phyloP scores from a whole-genome alignment of 2,888 invertebrate genomes.

The Melipona bicolor region DNA sequence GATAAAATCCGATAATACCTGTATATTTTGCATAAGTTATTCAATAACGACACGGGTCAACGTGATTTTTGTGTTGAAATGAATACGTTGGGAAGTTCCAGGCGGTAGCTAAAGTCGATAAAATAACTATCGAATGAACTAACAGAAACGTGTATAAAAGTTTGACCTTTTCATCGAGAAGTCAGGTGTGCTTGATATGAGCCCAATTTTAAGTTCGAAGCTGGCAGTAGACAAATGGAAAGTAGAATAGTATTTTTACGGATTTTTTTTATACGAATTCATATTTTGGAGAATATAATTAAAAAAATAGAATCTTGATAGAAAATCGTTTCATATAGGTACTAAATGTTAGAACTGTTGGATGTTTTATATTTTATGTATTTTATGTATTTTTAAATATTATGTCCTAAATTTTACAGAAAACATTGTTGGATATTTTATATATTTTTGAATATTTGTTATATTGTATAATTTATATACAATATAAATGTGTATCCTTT shows the following conservation, averaged over 20 bases:
- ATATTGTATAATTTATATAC: too few species aligned
- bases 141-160: conserved; percentile 36
- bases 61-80: conserved; percentile 12
- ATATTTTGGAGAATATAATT: too few species aligned
- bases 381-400: too few species aligned
- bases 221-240: not conserved
- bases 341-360: too few species aligned
- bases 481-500: too few species aligned
- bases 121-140: conserved; percentile 36
- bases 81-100: conserved; percentile 9
- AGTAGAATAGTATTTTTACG: not conserved
- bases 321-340: too few species aligned
- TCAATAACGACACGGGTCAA: conserved; percentile 5
- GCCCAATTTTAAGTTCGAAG: not conserved
- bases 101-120: conserved; percentile 47
- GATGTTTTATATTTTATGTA: too few species aligned
- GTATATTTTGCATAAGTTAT: conserved; percentile 7
- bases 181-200: not conserved
- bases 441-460: too few species aligned
- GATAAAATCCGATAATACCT: not conserved
- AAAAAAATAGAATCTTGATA: too few species aligned
- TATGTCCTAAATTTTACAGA: too few species aligned
- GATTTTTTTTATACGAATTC: not conserved
- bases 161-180: conserved; percentile 37
- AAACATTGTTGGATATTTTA: too few species aligned